Evolutionary conservation across 2,113 vertebrate species (phyloP).

Genomic region (Ptilorrhoa leucosticta): DNA sequence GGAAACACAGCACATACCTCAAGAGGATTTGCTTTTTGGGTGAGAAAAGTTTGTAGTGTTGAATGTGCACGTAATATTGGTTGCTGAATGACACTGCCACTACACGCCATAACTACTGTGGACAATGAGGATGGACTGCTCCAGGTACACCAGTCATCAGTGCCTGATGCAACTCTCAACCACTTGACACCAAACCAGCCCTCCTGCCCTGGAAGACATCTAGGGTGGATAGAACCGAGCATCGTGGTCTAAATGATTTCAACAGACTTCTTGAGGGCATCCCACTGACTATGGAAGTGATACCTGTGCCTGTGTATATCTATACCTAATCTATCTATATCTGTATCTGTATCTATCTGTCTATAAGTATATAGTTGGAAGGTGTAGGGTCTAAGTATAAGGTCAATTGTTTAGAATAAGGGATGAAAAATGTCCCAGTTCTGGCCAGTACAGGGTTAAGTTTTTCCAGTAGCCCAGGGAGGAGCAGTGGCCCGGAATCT

Average conservation of each 20-base stretch:
- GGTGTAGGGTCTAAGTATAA: too few species aligned
- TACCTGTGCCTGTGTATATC: neutral
- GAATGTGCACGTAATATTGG: neutral
- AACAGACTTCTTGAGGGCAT: neutral
- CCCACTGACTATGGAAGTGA: neutral
- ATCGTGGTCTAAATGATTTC: neutral
- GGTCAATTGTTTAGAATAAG: neutral
- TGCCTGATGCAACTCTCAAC: neutral
- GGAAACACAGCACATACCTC: rapidly evolving
- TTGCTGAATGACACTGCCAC: neutral
- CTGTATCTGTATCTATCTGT: neutral
- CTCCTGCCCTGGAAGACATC: neutral
- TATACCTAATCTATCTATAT: neutral
- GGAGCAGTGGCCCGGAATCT: neutral
- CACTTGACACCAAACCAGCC: neutral
- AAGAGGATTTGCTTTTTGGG: neutral
- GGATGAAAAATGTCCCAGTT: neutral
- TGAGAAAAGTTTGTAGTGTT: neutral
- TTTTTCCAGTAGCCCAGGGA: neutral
- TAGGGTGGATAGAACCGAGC: neutral
- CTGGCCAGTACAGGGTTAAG: neutral
- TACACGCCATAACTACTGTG: neutral
- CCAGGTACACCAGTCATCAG: neutral
- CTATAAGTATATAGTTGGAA: neutral
- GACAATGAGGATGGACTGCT: too few species aligned